phyloP scores from a whole-genome alignment of 2,888 invertebrate species.

The Drosophila ochracea region DNA sequence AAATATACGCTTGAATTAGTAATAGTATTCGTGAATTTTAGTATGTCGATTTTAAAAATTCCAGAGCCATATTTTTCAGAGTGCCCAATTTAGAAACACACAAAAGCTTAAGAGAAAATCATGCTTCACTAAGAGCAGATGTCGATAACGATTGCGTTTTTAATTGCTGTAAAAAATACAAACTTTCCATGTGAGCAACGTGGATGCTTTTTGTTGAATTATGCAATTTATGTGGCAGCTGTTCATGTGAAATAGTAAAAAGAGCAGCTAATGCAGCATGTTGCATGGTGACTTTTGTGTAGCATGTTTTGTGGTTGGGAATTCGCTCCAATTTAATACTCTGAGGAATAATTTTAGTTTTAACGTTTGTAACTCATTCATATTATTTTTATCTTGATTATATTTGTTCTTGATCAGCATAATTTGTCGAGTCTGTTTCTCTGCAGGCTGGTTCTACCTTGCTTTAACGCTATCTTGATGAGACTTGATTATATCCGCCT shows the following conservation, averaged over 20 bases:
- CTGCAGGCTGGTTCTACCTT: too few species aligned
- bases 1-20: too few species aligned
- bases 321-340: not conserved
- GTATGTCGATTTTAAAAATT: not conserved
- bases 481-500: not conserved
- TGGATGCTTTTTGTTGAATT: conserved; percentile 27
- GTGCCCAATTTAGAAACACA: not conserved
- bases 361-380: not conserved
- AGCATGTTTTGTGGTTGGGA: conserved; percentile 22
- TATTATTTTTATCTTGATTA: too few species aligned
- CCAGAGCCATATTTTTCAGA: not conserved
- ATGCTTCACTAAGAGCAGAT: not conserved
- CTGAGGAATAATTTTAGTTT: not conserved
- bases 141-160: conserved; percentile 15
- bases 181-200: conserved; percentile 19
- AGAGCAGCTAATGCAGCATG: conserved; percentile 25
- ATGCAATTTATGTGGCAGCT: conserved; percentile 39
- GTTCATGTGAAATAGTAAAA: conserved; percentile 30
- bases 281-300: conserved; percentile 39
- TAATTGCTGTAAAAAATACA: conserved; percentile 46
- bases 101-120: not conserved
- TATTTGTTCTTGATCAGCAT: not conserved
- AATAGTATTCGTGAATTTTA: not conserved
- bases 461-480: too few species aligned
- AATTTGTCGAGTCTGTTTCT: not conserved